phyloP scores from a whole-genome alignment of 2,888 invertebrate species.

The Acholoe squamosa region DNA sequence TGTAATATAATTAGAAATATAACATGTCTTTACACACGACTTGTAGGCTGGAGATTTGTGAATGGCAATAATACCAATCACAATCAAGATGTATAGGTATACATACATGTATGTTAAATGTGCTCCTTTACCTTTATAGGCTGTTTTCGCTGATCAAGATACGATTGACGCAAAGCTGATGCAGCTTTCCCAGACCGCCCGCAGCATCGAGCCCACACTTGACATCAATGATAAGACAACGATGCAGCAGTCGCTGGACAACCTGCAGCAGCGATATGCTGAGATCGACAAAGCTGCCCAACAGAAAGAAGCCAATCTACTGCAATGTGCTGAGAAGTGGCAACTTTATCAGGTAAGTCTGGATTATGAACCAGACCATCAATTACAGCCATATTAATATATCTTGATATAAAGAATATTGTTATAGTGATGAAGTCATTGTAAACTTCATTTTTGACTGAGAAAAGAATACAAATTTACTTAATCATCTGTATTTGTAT shows the following conservation, averaged over 20 bases:
- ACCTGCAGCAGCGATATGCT: constrained; percentile 88
- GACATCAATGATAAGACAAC: constrained; percentile 80
- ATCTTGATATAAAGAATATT: no score
- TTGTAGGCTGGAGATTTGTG: no score
- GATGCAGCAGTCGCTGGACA: constrained; percentile 77
- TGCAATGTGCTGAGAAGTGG: constrained; percentile 93
- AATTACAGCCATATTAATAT: neutral
- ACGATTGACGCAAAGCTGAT: constrained; percentile 81
- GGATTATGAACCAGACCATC: neutral
- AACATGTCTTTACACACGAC: no score
- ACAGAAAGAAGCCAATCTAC: constrained; percentile 89
- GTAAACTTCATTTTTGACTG: no score
- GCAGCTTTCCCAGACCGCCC: constrained; percentile 78
- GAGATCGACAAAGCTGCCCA: constrained; percentile 93
- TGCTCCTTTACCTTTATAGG: constrained; percentile 72
- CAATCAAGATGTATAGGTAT: no score
- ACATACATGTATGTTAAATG: neutral
- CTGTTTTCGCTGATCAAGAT: constrained; percentile 80
- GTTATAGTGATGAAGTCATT: no score
- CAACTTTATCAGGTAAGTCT: constrained; percentile 88
- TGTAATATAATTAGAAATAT: no score
- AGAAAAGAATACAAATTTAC: no score
- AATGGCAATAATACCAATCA: no score
- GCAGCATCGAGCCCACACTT: constrained; percentile 77
- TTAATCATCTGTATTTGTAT: no score